Conservation (phyloP, 2,888 invertebrate genomes). For the Microplitis deprimator region DNA sequence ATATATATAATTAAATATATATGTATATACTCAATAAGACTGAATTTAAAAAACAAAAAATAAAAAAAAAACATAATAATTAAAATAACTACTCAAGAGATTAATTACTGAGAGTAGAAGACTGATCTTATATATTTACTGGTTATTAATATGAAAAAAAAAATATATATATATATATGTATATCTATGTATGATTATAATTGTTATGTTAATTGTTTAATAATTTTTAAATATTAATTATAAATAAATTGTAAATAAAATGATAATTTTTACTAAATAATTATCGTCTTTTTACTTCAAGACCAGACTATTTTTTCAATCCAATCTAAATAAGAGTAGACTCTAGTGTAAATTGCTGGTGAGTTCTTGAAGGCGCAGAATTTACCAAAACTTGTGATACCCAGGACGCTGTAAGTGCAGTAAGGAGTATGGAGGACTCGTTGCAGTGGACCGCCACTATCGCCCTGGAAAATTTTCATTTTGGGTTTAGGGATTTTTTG, state of each 20-base stretch:
- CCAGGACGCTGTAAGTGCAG: constrained; percentile 70
- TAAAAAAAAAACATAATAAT: neutral
- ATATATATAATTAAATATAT: neutral
- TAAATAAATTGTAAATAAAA: neutral
- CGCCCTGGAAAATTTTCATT: constrained; percentile 54
- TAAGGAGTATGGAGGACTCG: constrained; percentile 60
- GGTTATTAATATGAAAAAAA: neutral
- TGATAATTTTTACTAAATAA: neutral
- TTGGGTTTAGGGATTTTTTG: neutral
- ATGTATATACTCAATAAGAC: neutral
- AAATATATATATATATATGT: no score
- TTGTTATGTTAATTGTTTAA: no score
- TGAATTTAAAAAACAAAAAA: neutral
- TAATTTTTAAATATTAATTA: neutral
- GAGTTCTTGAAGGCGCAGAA: constrained; percentile 69
- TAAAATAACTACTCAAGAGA: neutral
- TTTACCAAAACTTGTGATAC: constrained; percentile 71
- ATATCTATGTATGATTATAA: no score
- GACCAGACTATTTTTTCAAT: constrained; percentile 71
- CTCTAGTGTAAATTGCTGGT: constrained; percentile 70
- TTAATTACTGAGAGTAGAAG: neutral
- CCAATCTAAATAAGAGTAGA: constrained; percentile 69
- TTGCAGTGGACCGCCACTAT: constrained; percentile 66
- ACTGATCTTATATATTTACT: constrained; percentile 2
- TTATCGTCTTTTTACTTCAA: constrained; percentile 8